These are phyloP conservation scores for Poecile atricapillus DNA, from an alignment of 2,113 vertebrate genomes.

Conservation along the genomic window DNA sequence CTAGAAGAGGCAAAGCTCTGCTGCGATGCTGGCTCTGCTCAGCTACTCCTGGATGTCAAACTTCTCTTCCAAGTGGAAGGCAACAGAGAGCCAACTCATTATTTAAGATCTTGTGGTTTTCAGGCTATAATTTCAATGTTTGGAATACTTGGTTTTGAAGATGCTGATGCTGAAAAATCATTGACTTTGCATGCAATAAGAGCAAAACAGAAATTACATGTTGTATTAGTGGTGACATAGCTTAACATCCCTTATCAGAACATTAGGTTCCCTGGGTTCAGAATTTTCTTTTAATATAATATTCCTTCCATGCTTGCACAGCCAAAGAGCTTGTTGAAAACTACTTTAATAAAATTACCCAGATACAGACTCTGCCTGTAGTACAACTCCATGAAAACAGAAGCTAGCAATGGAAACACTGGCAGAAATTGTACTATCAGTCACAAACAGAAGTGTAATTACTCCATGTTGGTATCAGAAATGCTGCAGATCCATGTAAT, in stretches of 20 bases:
- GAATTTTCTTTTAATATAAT: not conserved
- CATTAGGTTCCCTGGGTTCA: not conserved
- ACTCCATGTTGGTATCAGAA: not conserved
- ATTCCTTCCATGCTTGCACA: not conserved
- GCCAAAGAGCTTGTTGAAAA: not conserved
- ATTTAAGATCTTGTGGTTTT: not conserved
- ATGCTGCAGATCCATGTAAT: not conserved
- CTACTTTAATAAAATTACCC: constrained; percentile 17
- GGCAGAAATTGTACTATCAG: not conserved
- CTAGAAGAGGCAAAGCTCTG: not conserved
- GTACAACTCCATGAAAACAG: not conserved
- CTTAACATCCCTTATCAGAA: not conserved
- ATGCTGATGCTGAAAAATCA: not conserved
- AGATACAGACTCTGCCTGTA: not conserved
- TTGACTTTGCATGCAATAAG: not conserved
- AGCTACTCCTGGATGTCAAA: not conserved
- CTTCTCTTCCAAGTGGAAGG: not conserved
- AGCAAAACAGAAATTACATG: not conserved
- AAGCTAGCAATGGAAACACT: not conserved
- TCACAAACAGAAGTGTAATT: not conserved
- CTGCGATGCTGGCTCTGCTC: not conserved
- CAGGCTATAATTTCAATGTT: not conserved
- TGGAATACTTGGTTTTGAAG: not conserved
- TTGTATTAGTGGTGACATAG: not conserved
- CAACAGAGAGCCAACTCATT: not conserved